These are phyloP conservation scores for Agrotis segetum DNA, from an alignment of 2,888 invertebrate genomes.

Conservation along the genomic window DNA sequence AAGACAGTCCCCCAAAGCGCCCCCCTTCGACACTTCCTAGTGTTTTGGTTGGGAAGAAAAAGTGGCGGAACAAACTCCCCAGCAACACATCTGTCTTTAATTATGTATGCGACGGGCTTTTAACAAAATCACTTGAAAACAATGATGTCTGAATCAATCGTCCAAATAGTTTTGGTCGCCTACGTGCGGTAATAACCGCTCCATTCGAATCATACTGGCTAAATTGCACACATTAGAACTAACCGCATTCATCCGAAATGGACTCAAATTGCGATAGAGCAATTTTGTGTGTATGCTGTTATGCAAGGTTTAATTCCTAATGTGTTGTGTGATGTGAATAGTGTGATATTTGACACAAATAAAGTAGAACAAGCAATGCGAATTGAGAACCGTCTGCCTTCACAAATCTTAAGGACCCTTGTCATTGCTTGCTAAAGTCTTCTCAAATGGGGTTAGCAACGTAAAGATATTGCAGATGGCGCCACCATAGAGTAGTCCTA, in stretches of 20 bases:
- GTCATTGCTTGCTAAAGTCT: no score
- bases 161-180: background rate
- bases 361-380: no score
- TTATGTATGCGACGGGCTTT: background rate
- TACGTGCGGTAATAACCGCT: conserved; percentile 15
- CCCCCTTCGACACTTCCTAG: no score
- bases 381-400: no score
- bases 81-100: no score
- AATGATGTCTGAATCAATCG: conserved; percentile 14
- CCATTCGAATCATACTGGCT: conserved; percentile 10
- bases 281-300: conserved; percentile 10
- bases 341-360: background rate
- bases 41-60: no score
- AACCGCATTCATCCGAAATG: conserved; percentile 35
- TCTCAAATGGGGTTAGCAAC: no score
- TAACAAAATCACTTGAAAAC: background rate
- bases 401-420: no score
- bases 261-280: conserved; percentile 22
- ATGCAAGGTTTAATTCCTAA: conserved; percentile 8
- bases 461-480: no score
- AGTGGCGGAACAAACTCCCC: no score
- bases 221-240: conserved; percentile 6
- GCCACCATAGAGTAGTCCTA: no score
- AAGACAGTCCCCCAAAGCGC: no score
- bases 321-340: conserved; percentile 9